Base-by-base conservation (phyloP, 2,888 invertebrate genomes). In the Brachyopa scutellaris region DNA sequence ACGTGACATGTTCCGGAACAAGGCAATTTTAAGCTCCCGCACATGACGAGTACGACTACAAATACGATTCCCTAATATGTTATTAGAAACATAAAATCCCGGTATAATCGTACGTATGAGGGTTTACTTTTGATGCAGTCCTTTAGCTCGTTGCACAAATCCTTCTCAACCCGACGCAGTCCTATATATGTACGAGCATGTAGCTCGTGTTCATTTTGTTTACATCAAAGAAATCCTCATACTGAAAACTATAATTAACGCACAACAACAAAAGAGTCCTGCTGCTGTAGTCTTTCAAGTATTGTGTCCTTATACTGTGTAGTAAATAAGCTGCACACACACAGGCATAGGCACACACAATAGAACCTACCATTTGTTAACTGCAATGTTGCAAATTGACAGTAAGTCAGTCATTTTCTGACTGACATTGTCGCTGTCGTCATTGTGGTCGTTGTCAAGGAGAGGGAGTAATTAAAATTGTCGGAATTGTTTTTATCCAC, bases 391-490 rank as follows among this genome's bases (percentile, higher is more conserved):
- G 51, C 64, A 53, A 64, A 69, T 76, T 76, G 70, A 70, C 59
- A 80, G 51, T 29, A 33, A 76, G 79, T 57, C 55, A 79, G 67
- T 57, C 49, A 70, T 70, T 59, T 61, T 55, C 19, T n/a, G n/a
- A n/a, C n/a, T n/a, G n/a, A n/a, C 8, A 78, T 38, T 42, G 38
- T 9, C 47, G 19, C 31, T 9, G 26, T n/a, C n/a, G n/a, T n/a
- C n/a, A n/a, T n/a, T n/a, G n/a, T n/a, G n/a, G n/a, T n/a, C n/a
- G n/a, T 45, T 6, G 26, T 19, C 2, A 17, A 11, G 17, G 45
- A 8, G n/a, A 45, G 38, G 17, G 59, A 57, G 70, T 82, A 70
- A 82, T 82, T 82, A 82, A 82, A 82, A 70, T 38, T 69, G 80
- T 70, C 62, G 64, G 70, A 76, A 76, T 76, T 80, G 80, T 70